A percentile compares a stretch with the other conserved stretches of the same genome.
These are phyloP conservation scores for Aporophyla nigra DNA, from an alignment of 2,888 invertebrate genomes.

Conservation along the genomic window DNA sequence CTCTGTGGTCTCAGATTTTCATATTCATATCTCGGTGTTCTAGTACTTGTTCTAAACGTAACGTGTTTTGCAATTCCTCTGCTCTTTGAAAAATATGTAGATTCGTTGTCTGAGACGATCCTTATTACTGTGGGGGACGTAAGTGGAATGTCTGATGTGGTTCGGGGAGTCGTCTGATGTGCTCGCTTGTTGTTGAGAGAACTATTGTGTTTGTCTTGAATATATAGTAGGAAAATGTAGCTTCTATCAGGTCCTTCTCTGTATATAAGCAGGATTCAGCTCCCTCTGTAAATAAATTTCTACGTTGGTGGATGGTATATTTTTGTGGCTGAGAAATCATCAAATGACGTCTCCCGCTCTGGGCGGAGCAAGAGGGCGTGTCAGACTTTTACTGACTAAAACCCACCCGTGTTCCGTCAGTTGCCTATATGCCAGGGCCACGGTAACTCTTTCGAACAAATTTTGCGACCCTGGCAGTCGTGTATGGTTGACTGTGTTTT, in stretches of 20 bases:
- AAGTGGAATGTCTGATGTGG: slow-evolving; percentile 54
- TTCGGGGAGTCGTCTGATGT: slow-evolving; percentile 24
- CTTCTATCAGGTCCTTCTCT: background rate
- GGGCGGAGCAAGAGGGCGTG: too few relatives aligned
- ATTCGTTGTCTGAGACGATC: slow-evolving; percentile 60
- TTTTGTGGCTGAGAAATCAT: too few relatives aligned
- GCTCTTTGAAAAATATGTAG: slow-evolving; percentile 73
- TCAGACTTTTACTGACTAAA: too few relatives aligned
- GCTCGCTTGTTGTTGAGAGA: slow-evolving; percentile 16
- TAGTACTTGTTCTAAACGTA: slow-evolving; percentile 67
- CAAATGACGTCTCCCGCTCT: too few relatives aligned
- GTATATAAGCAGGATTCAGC: background rate
- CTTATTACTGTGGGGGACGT: slow-evolving; percentile 37
- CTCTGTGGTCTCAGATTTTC: slow-evolving; percentile 56
- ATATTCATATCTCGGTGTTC: slow-evolving; percentile 69
- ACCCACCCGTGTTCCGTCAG: too few relatives aligned
- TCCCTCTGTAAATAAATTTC: slow-evolving; percentile 10
- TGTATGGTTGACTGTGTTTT: too few relatives aligned
- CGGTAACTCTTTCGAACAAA: too few relatives aligned
- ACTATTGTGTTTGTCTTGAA: slow-evolving; percentile 45
- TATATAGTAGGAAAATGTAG: background rate
- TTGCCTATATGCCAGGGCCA: too few relatives aligned
- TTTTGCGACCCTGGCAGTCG: too few relatives aligned
- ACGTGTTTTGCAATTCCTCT: slow-evolving; percentile 74
- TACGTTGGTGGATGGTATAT: background rate